These are phyloP conservation scores for Paraescarpia echinospica DNA, from an alignment of 1,140 invertebrate genomes.

Conservation along the genomic window DNA sequence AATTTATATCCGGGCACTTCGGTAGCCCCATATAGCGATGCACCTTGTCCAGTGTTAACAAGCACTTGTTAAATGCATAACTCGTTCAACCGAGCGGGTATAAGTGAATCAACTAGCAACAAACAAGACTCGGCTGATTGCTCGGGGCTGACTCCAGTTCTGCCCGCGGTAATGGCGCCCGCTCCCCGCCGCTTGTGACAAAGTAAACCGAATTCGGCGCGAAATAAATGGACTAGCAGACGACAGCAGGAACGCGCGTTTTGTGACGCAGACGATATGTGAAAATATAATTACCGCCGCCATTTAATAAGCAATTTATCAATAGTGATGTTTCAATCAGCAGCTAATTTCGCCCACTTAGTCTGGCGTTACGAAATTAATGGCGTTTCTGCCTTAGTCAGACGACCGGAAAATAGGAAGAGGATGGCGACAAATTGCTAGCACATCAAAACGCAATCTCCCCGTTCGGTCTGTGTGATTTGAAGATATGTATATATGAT, in stretches of 20 bases:
- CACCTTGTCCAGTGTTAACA: background rate
- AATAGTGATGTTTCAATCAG: conserved; percentile 6
- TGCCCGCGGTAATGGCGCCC: background rate
- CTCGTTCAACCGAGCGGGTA: background rate
- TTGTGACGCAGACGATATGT: background rate
- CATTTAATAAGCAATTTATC: conserved; percentile 6
- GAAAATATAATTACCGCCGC: background rate
- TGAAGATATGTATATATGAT: background rate
- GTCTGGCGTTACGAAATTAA: background rate
- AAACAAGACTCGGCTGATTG: background rate
- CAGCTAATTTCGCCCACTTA: background rate
- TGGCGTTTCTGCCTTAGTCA: background rate
- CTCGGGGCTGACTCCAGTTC: background rate
- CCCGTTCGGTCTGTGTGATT: background rate
- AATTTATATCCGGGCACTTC: background rate
- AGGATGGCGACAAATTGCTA: background rate
- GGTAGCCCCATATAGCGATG: background rate
- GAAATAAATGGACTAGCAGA: background rate
- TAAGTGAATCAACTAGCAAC: background rate
- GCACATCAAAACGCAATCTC: background rate
- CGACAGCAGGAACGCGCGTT: background rate
- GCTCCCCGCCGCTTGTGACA: background rate
- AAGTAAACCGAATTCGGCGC: background rate
- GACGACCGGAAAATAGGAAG: background rate
- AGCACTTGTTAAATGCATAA: background rate